Evolutionary conservation across 2,888 invertebrate genomes (phyloP), one percentile per base, ranked within the genome.

Genomic region (Idaea biselata): DNA sequence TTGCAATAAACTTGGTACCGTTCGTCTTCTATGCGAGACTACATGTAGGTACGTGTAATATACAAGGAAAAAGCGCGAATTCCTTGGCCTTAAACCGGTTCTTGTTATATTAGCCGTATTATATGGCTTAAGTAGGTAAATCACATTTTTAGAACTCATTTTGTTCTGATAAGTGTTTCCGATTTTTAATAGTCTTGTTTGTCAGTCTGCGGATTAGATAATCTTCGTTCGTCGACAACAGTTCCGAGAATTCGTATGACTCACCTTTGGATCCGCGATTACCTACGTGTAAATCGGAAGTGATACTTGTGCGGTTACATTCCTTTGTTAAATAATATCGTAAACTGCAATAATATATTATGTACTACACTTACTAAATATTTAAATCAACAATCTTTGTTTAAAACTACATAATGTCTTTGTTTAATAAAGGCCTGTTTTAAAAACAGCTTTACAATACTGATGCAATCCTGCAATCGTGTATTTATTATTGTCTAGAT

Each of bases 161-260:
- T 44, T 44, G 44, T 18, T 57, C 18, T 31, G 33, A 60, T 33
- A 56, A 11, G 33, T n/a, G 17, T 58, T n/a, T 59, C 60, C 59
- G 31, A 16, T 18, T 18, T 58, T 8, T 63, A 55, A 61, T 33
- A 54, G 63, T 57, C 56, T 60, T 53, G 58, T 56, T 63, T 69
- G 60, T 68, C 68, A 66, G 33, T 59, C 56, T 67, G 67, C 68
- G 62, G 70, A 75, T 80, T 78, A 76, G 77, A 73, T 79, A 79
- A 79, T 76, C 68, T 63, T 72, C 68, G 65, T 69, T 74, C 75
- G 73, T 73, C 72, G 69, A 70, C 66, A 60, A 68, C 67, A 68
- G 65, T 83, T 82, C 81, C 75, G 69, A 81, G 84, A 83, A 84
- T 69, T 62, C 33, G 69, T 79, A 81, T 87, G 85, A 86, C 67